Conservation (phyloP, 2,888 invertebrate species). For the Choristoneura rosaceana region DNA sequence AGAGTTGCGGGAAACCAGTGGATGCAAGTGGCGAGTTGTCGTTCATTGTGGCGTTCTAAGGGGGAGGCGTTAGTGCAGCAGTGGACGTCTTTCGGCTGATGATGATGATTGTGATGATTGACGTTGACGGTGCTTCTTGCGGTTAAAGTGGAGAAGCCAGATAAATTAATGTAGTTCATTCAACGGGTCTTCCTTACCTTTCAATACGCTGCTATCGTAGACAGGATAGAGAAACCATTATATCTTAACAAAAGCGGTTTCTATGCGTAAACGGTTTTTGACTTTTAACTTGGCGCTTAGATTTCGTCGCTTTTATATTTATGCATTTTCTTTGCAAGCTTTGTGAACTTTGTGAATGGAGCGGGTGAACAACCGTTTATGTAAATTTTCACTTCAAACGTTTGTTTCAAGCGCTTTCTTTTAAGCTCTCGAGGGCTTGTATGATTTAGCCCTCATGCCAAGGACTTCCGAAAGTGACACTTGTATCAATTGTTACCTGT, state of each 20-base stretch:
- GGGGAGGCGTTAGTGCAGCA: no score
- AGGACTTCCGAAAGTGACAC: background rate
- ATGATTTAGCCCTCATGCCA: background rate
- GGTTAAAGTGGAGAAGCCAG: no score
- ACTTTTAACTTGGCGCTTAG: no score
- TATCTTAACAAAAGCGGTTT: background rate
- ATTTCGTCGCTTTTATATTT: background rate
- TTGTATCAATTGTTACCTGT: background rate
- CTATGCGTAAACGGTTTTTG: no score
- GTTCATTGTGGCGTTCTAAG: no score
- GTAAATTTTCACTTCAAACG: background rate
- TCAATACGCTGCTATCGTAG: background rate
- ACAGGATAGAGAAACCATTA: background rate
- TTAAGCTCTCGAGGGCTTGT: background rate
- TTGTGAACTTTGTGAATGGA: background rate
- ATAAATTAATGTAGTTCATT: background rate
- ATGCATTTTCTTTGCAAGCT: background rate
- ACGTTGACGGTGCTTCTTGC: no score
- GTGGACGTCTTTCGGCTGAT: no score
- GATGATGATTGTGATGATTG: no score
- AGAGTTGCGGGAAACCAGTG: no score
- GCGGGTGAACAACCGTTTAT: background rate
- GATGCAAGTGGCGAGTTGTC: no score
- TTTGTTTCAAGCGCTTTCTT: background rate
- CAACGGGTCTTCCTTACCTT: background rate